Conservation (phyloP, 1,140 invertebrate genomes). For the Rhizoglyphus robini region DNA sequence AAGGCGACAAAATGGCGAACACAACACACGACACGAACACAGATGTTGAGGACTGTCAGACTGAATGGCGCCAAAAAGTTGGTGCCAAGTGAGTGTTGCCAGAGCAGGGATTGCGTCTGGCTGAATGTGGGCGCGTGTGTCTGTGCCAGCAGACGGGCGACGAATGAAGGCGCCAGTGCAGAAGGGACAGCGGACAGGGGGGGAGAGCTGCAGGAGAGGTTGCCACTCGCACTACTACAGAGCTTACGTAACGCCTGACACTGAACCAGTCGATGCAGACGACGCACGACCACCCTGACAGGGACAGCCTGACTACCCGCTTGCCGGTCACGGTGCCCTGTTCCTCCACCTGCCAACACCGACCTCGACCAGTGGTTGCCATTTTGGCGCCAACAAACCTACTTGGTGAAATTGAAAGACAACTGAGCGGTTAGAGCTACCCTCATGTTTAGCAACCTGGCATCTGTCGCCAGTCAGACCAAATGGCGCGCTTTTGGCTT, state of each 20-base stretch:
- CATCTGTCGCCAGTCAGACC: too few species aligned
- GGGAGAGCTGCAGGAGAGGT: not conserved
- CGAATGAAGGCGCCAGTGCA: not conserved
- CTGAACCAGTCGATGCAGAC: not conserved
- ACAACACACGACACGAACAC: too few species aligned
- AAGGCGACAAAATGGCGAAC: too few species aligned
- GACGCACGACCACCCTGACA: not conserved
- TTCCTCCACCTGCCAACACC: too few species aligned
- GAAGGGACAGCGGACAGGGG: not conserved
- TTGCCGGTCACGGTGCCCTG: not conserved
- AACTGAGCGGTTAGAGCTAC: too few species aligned
- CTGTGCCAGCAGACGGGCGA: slow-evolving; percentile 9
- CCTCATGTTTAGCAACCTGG: too few species aligned
- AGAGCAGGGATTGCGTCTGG: not conserved
- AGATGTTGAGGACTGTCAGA: not conserved
- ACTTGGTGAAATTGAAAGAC: too few species aligned
- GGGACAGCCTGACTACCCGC: not conserved
- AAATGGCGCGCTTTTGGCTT: too few species aligned
- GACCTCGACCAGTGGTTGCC: too few species aligned
- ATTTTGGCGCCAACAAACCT: too few species aligned
- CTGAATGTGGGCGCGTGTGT: not conserved
- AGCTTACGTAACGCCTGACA: not conserved
- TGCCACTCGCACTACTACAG: not conserved
- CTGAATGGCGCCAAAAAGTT: slow-evolving; percentile 10
- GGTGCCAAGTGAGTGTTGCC: not conserved